Evolutionary conservation across 2,113 vertebrate genomes (phyloP).

Genomic region (Hippocampus barbouri): DNA sequence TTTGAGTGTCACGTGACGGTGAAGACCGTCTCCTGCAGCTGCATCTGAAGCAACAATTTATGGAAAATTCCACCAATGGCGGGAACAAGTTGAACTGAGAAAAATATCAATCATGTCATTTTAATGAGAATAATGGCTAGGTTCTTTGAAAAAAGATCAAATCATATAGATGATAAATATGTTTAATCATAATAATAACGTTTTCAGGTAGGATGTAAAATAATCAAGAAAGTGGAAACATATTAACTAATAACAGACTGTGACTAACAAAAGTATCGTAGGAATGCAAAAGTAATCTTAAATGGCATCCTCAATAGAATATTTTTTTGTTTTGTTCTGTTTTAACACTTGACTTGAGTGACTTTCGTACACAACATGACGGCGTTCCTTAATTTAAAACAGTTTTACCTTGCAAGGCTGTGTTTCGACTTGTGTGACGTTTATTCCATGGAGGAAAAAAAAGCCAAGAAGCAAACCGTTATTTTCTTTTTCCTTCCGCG

Average conservation of each 20-base stretch:
- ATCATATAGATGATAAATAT: background rate
- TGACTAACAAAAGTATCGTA: background rate
- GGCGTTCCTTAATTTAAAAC: background rate
- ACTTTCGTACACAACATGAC: background rate
- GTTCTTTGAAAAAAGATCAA: background rate
- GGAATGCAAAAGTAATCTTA: background rate
- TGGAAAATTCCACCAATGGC: constrained; percentile 1
- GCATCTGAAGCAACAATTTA: background rate
- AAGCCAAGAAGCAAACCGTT: background rate
- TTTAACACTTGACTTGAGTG: background rate
- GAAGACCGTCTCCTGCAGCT: background rate
- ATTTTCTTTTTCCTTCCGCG: background rate
- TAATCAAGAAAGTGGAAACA: background rate
- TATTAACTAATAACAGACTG: background rate
- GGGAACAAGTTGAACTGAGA: background rate
- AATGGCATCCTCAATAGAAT: background rate
- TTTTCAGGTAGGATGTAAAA: background rate
- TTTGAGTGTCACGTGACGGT: background rate
- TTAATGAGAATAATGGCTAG: background rate
- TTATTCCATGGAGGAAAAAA: background rate
- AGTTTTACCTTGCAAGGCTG: background rate
- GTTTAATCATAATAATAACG: background rate
- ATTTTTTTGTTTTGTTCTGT: background rate
- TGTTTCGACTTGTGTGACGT: background rate
- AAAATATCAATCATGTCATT: background rate